Evolutionary conservation across 37 sponge, comb jelly and placozoan species (phyloP).

Genomic region (Amphimedon queenslandica): DNA sequence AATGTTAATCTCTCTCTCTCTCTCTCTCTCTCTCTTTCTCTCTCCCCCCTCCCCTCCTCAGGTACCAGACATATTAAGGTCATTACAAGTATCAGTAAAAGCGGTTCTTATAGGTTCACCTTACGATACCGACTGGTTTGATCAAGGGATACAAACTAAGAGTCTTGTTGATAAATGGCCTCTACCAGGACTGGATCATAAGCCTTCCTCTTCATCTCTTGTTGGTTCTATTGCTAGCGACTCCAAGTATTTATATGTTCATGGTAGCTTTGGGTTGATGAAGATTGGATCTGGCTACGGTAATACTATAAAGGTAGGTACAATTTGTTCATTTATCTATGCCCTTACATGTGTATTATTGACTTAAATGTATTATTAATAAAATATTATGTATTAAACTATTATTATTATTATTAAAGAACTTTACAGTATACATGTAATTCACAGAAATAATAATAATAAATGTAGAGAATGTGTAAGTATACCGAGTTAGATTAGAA

Average conservation of each 20-base stretch:
- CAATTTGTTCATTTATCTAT: background rate
- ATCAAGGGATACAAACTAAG: constrained; percentile 37
- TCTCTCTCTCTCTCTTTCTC: background rate
- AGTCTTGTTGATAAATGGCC: constrained; percentile 53
- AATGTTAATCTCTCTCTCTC: background rate
- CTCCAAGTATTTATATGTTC: constrained; percentile 62
- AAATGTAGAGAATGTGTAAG: too few relatives aligned
- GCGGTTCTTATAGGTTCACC: constrained; percentile 56
- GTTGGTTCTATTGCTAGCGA: constrained; percentile 48
- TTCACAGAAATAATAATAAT: too few relatives aligned
- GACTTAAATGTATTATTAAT: too few relatives aligned
- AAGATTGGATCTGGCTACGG: constrained; percentile 82
- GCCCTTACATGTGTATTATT: background rate
- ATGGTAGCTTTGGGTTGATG: constrained; percentile 47
- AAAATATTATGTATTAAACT: too few relatives aligned
- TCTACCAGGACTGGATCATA: background rate
- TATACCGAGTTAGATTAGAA: too few relatives aligned
- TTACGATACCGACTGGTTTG: constrained; percentile 50
- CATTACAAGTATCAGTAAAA: constrained; percentile 64
- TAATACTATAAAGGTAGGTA: constrained; percentile 55
- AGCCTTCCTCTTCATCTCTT: background rate
- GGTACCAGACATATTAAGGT: constrained; percentile 68
- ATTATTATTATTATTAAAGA: too few relatives aligned
- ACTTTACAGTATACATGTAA: too few relatives aligned
- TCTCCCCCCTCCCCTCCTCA: constrained; percentile 9